Base-by-base conservation (phyloP, 2,113 vertebrate genomes). In the Mormoops blainvillei region DNA sequence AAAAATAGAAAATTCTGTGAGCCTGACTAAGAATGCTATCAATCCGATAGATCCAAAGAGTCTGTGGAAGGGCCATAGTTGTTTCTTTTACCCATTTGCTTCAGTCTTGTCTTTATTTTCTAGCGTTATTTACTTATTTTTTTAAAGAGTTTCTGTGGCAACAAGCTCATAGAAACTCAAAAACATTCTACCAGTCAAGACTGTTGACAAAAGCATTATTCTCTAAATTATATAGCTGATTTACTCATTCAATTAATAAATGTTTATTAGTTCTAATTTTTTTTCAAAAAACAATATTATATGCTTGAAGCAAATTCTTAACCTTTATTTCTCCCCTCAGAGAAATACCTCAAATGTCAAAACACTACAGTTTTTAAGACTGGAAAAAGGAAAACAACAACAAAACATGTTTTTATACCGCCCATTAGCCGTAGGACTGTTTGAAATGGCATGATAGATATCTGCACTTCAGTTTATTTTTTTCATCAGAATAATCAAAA, bases 311-410 rank as follows among this genome's bases (percentile, higher is more conserved):
- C 13, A 95, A 95, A 87, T 71, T 67, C 2, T 83, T 70, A 83
- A 45, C 10, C 9, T 54, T 88, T 45, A 63, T 65, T 61, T 48
- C 4, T 5, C 16, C 22, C 2, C 18, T 86, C 43, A 82, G 73
- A 94, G 4, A 96, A 89, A 50, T 80, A 67, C 52, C 6, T 68
- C 54, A 93, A 45, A 86, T 70, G 36, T 97, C 24, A 96, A 91
- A 91, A 89, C 33, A 58, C 16, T 80, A 68, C 26, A 85, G 41
- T 3, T 91, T 13, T 33, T 13, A 81, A 78, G 28, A 87, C 2
- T 83, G 2, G 24, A 24, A 4, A 4, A 4, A 33, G 65, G n/a
- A 28, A 38, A 16, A 28, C 13, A 78, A 50, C 28, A 31, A 5
- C 24, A 45, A 61, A 82, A 43, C 28, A n/a, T 16, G 78, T 77